A percentile compares a stretch with the other conserved stretches of the same genome.
phyloP scores from a whole-genome alignment of 1,140 invertebrate species.

The Drosophila nigrodunni region DNA sequence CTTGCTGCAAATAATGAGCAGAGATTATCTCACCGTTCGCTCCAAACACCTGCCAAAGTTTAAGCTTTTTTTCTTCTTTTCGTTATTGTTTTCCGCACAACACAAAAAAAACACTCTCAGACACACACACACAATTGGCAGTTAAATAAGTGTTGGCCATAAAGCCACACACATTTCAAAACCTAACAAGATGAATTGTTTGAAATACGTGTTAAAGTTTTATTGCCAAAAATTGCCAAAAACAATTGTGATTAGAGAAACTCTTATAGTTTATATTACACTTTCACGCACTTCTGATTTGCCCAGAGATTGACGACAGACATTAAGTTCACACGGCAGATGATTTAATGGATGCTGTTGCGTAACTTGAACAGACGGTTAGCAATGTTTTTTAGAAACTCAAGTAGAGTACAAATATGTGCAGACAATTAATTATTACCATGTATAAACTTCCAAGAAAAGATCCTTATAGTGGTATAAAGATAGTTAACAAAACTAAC shows the following conservation, averaged over 20 bases:
- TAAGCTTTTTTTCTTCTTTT: constrained; percentile 3
- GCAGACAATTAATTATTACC: too few species aligned
- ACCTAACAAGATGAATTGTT: constrained; percentile 3
- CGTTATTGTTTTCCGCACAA: constrained; percentile 5
- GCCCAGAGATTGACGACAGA: constrained; percentile 14
- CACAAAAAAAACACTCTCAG: neutral
- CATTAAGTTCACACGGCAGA: constrained; percentile 8
- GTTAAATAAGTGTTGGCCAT: constrained; percentile 39
- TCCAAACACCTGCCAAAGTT: constrained; percentile 20
- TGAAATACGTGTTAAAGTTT: constrained; percentile 1
- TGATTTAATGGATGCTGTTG: constrained; percentile 3
- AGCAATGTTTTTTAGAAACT: neutral
- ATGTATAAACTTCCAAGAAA: too few species aligned
- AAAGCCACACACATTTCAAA: constrained; percentile 34
- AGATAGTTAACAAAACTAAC: neutral
- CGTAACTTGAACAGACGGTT: constrained; percentile 4
- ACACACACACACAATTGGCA: constrained; percentile 26
- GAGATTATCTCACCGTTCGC: constrained; percentile 70
- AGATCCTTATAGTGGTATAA: neutral
- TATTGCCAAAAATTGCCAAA: constrained; percentile 2
- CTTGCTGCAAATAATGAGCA: constrained; percentile 49
- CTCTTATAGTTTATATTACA: constrained; percentile 10
- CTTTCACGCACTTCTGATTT: constrained; percentile 23
- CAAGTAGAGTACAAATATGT: neutral
- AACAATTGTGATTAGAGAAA: constrained; percentile 10